Conservation (phyloP, 2,113 vertebrate species). For the Psettodes erumei region DNA sequence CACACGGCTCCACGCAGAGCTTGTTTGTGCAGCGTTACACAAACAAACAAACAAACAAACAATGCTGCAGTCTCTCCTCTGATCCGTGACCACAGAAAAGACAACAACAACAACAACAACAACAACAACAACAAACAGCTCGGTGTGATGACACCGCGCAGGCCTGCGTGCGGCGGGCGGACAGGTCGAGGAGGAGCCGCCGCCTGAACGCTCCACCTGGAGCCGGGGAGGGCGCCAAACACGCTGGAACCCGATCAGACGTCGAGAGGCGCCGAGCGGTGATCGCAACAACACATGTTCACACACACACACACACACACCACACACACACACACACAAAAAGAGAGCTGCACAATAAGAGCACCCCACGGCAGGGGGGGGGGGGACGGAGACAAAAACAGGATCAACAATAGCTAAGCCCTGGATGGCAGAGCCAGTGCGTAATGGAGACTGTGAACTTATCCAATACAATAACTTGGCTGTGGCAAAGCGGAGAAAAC, state of each 20-base stretch:
- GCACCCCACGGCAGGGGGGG: background rate
- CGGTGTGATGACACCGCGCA: too few relatives aligned
- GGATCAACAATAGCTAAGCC: conserved; percentile 49
- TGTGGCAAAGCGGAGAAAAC: too few relatives aligned
- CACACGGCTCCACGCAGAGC: background rate
- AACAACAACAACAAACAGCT: too few relatives aligned
- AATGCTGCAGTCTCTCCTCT: background rate
- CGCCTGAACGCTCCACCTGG: too few relatives aligned
- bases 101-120: too few relatives aligned
- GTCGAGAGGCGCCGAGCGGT: background rate
- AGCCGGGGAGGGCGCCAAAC: conserved; percentile 64
- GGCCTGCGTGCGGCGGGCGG: too few relatives aligned
- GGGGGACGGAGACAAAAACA: conserved; percentile 14
- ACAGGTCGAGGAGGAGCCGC: too few relatives aligned
- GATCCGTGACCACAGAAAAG: too few relatives aligned
- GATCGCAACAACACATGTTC: conserved; percentile 31
- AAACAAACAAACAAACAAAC: background rate
- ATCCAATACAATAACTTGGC: background rate
- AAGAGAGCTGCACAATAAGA: conserved; percentile 1
- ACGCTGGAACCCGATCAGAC: conserved; percentile 59
- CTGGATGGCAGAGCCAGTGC: conserved; percentile 2
- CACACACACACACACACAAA: conserved; percentile 10
- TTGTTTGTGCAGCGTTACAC: background rate
- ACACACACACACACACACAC: conserved; percentile 1
- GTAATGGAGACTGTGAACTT: conserved; percentile 34